phyloP scores from a whole-genome alignment of 2,888 invertebrate species.

The Nycteola revayana region DNA sequence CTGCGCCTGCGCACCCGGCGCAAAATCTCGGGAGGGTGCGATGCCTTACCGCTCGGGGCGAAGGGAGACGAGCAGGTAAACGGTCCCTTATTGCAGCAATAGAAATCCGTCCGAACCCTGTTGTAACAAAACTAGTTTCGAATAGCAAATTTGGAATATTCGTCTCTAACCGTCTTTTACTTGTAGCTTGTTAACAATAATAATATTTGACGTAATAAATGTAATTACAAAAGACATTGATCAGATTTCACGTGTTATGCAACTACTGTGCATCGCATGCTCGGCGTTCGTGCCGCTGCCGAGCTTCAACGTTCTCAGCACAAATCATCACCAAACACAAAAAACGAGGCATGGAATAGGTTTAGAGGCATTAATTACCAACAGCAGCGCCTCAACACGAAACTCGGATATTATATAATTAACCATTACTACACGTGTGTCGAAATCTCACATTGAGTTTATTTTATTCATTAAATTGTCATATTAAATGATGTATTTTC shows the following conservation, averaged over 20 bases:
- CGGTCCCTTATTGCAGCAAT: slow-evolving; percentile 45
- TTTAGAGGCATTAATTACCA: slow-evolving; percentile 61
- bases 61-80: slow-evolving; percentile 67
- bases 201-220: slow-evolving; percentile 38
- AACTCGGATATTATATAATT: slow-evolving; percentile 53
- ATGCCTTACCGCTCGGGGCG: slow-evolving; percentile 35
- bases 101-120: slow-evolving; percentile 18
- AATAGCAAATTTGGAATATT: slow-evolving; percentile 22
- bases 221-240: slow-evolving; percentile 40
- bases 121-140: slow-evolving; percentile 43
- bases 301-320: slow-evolving; percentile 46
- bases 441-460: slow-evolving; percentile 43
- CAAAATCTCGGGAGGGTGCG: slow-evolving; percentile 74
- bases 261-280: slow-evolving; percentile 41
- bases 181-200: slow-evolving; percentile 13
- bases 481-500: slow-evolving; percentile 38
- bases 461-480: slow-evolving; percentile 46
- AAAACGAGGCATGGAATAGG: slow-evolving; percentile 53
- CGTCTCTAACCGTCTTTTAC: slow-evolving; percentile 11
- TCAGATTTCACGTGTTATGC: slow-evolving; percentile 37
- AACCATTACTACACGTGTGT: slow-evolving; percentile 41
- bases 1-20: slow-evolving; percentile 73
- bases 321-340: slow-evolving; percentile 55
- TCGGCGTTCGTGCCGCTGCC: slow-evolving; percentile 31
- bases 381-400: slow-evolving; percentile 42